These are phyloP conservation scores for Anguilla obscura DNA, from an alignment of 2,797 vertebrate genomes.

Conservation along the genomic window DNA sequence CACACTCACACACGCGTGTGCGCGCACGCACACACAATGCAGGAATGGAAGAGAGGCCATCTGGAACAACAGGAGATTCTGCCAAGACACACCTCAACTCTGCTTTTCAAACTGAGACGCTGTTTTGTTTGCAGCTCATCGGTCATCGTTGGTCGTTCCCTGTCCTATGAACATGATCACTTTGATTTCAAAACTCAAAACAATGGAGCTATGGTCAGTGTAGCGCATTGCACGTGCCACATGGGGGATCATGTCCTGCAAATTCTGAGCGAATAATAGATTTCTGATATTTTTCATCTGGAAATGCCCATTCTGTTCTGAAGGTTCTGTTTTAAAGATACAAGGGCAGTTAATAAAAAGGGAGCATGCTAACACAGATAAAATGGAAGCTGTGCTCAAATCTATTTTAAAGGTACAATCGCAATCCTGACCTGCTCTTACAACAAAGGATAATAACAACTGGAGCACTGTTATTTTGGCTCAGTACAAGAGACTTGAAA, in stretches of 20 bases:
- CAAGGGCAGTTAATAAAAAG: neutral
- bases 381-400: neutral
- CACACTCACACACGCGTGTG: neutral
- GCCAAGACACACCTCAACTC: constrained; percentile 17
- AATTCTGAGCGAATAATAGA: constrained; percentile 4
- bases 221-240: neutral
- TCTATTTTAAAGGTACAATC: neutral
- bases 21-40: neutral
- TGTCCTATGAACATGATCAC: neutral
- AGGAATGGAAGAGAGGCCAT: constrained; percentile 19
- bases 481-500: constrained; percentile 13
- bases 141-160: neutral
- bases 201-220: neutral
- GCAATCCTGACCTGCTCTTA: neutral
- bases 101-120: neutral
- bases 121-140: neutral
- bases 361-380: neutral
- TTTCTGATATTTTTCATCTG: constrained; percentile 12
- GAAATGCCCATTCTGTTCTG: neutral
- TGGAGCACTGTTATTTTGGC: neutral
- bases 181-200: constrained; percentile 3
- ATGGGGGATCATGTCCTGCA: constrained; percentile 14
- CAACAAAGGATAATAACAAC: neutral
- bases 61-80: constrained; percentile 11
- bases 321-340: neutral